Conservation (phyloP, 2,797 vertebrate species). For the Neosilurus mollespiculum region DNA sequence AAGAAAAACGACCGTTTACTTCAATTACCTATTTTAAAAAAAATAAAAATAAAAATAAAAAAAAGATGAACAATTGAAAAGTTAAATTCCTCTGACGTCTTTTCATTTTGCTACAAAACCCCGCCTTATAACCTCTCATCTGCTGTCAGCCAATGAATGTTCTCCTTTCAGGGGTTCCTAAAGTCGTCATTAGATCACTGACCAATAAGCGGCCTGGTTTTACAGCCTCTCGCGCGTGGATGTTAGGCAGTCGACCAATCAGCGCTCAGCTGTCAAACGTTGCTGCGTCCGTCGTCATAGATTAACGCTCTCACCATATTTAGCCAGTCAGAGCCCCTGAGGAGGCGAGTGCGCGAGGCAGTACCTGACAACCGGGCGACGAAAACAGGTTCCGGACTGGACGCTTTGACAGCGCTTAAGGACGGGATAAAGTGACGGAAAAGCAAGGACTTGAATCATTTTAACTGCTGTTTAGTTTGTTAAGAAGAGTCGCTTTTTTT, state of each 20-base stretch:
- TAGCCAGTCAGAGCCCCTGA: conserved; percentile 68
- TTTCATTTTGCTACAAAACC: conserved; percentile 43
- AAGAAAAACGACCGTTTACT: background rate
- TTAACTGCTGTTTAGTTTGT: conserved; percentile 48
- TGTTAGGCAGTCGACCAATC: conserved; percentile 40
- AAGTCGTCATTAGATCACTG: background rate
- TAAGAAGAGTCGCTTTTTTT: conserved; percentile 41
- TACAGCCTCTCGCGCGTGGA: background rate
- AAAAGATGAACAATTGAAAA: background rate
- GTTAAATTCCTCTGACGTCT: conserved; percentile 61
- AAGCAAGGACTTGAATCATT: background rate
- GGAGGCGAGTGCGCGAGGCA: conserved; percentile 64
- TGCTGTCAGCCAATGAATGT: conserved; percentile 35
- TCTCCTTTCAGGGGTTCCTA: conserved; percentile 5
- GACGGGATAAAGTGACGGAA: background rate
- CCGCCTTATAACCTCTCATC: conserved; percentile 56
- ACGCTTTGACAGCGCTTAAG: background rate
- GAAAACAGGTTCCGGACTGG: background rate
- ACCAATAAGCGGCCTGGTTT: conserved; percentile 42
- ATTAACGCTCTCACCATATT: conserved; percentile 78
- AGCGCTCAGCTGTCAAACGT: conserved; percentile 49
- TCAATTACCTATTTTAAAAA: background rate
- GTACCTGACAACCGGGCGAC: conserved; percentile 15
- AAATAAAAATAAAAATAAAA: background rate
- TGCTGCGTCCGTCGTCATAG: conserved; percentile 73